phyloP scores from a whole-genome alignment of 2,113 vertebrate genomes.

The Misgurnus mizolepis region DNA sequence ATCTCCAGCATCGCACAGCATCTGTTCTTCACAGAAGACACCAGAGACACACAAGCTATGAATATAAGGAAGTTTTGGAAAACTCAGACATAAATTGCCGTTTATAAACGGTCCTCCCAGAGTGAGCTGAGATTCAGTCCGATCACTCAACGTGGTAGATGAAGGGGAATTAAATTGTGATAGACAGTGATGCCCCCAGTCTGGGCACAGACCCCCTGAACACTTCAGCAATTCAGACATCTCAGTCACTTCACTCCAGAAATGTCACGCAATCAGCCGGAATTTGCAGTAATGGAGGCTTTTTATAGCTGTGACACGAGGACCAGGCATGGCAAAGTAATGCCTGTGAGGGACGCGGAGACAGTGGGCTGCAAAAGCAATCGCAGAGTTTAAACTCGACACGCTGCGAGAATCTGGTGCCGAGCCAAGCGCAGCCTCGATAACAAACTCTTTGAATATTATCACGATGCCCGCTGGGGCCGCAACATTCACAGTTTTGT shows the following conservation, averaged over 20 bases:
- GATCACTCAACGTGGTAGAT: slow-evolving; percentile 13
- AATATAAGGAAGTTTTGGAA: neutral
- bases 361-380: neutral
- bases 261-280: slow-evolving; percentile 58
- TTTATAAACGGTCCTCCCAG: slow-evolving; percentile 6
- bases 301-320: slow-evolving; percentile 19
- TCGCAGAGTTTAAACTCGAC: neutral
- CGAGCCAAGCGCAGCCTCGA: neutral
- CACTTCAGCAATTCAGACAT: slow-evolving; percentile 54
- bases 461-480: neutral
- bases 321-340: slow-evolving; percentile 6
- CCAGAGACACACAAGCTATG: neutral
- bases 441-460: slow-evolving; percentile 12
- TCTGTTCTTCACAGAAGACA: slow-evolving; percentile 42
- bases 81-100: neutral
- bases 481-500: neutral
- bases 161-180: slow-evolving; percentile 39
- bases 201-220: slow-evolving; percentile 43
- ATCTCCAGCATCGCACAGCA: slow-evolving; percentile 31
- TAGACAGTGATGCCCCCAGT: slow-evolving; percentile 37
- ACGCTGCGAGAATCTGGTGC: neutral
- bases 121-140: neutral
- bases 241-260: slow-evolving; percentile 49
- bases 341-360: neutral
- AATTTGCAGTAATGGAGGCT: slow-evolving; percentile 53